These are phyloP conservation scores for Nomada goodeniana DNA, from an alignment of 2,888 invertebrate species.

Conservation along the genomic window DNA sequence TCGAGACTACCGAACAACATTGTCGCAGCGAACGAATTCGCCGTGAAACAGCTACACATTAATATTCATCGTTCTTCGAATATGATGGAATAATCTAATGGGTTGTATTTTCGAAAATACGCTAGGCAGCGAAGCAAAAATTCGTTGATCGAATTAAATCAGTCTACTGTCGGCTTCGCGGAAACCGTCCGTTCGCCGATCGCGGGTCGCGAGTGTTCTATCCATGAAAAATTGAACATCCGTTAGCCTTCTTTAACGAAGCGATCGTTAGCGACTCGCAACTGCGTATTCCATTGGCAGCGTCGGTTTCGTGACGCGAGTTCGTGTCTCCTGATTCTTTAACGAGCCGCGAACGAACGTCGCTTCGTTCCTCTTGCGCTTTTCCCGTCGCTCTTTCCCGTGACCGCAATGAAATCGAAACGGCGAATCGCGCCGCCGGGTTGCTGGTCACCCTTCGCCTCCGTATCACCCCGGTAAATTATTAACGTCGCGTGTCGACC, in stretches of 20 bases:
- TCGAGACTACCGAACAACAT: slow-evolving; percentile 34
- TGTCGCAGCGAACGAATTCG: slow-evolving; percentile 37
- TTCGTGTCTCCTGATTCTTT: slow-evolving; percentile 54
- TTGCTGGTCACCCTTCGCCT: slow-evolving; percentile 41
- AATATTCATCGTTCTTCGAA: slow-evolving; percentile 30
- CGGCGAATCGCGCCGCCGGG: slow-evolving; percentile 41
- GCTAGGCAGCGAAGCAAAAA: neutral
- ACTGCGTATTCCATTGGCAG: slow-evolving; percentile 7
- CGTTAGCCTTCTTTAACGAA: slow-evolving; percentile 10
- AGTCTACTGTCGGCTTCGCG: neutral
- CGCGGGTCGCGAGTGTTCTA: too few species aligned
- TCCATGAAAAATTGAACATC: neutral
- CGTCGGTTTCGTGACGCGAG: slow-evolving; percentile 27
- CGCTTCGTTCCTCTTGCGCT: slow-evolving; percentile 24
- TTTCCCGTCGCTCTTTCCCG: slow-evolving; percentile 20
- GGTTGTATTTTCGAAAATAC: too few species aligned
- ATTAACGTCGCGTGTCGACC: slow-evolving; percentile 74
- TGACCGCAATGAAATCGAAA: slow-evolving; percentile 49
- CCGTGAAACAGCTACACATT: slow-evolving; percentile 10
- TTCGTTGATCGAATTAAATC: neutral
- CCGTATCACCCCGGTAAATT: slow-evolving; percentile 67
- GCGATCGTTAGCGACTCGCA: slow-evolving; percentile 5
- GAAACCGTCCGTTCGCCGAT: neutral
- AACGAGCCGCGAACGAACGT: slow-evolving; percentile 44
- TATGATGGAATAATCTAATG: neutral